Evolutionary conservation across 2,113 vertebrate genomes (phyloP).

Genomic region (Athene cunicularia): DNA sequence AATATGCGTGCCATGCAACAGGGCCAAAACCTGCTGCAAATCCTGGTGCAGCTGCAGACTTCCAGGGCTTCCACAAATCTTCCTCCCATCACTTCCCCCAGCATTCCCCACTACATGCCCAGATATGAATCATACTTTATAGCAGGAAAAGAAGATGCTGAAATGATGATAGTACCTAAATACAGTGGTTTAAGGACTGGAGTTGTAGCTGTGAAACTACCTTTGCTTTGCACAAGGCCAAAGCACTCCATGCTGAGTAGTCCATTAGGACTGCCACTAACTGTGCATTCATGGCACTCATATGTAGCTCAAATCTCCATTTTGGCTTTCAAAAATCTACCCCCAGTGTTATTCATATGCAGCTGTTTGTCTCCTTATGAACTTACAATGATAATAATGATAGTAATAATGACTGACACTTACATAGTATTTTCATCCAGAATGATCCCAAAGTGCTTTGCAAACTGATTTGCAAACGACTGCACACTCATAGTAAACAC

Average conservation of each 20-base stretch:
- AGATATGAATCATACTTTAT: neutral
- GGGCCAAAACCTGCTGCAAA: neutral
- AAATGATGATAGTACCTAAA: neutral
- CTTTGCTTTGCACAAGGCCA: neutral
- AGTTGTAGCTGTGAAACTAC: neutral
- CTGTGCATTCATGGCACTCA: neutral
- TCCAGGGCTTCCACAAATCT: neutral
- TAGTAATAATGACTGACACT: conserved; percentile 57
- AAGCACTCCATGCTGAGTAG: neutral
- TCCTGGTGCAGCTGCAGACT: neutral
- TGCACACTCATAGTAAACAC: neutral
- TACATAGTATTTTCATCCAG: conserved; percentile 23
- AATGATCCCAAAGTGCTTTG: conserved; percentile 33
- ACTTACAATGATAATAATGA: conserved; percentile 24
- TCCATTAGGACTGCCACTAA: neutral
- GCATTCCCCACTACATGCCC: neutral
- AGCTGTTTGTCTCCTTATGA: conserved; percentile 18
- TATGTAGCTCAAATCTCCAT: neutral
- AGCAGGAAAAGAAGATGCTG: neutral
- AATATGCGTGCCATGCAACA: neutral
- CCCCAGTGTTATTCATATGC: neutral
- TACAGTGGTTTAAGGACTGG: neutral
- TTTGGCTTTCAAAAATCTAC: neutral
- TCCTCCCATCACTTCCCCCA: neutral
- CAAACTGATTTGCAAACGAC: conserved; percentile 31